Evolutionary conservation across 1,140 invertebrate species (phyloP), one percentile per base, ranked within the genome.

Genomic region (Drosophila orena): DNA sequence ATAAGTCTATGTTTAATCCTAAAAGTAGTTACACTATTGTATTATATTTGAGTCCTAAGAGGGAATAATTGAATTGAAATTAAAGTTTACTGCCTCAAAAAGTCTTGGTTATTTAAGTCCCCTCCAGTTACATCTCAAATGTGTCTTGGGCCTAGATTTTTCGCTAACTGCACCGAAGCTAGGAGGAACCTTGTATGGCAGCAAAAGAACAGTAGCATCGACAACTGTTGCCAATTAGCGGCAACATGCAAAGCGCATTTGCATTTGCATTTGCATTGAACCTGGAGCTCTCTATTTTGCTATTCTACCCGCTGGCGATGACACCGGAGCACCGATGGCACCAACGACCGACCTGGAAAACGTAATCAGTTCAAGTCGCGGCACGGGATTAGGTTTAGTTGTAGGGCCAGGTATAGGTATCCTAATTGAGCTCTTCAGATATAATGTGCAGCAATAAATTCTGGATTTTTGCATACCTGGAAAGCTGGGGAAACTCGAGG

Each of bases 211-310:
- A 74, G 74, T 79, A 20, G 43, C 61, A 88, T 84, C 83, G 85
- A 88, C 85, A 88, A 88, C 84, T 79, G 77, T 83, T 84, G 80
- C 84, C 84, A 89, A 89, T 89, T 89, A 89, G 84, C 84, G 83
- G 84, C 73, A 80, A 89, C 84, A 89, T 85, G 84, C 85, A 84
- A 89, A 89, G 77, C 80, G 73, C 85, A 89, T 89, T 89, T 80
- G 85, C 77, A 89, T 85, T 76, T 90, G 85, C 77, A 89, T 85
- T 72, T 80, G 85, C 77, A 89, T 85, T 76, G 74, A 69, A 43
- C 47, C 71, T 30, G 69, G 24, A 38, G 54, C 20, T 58, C 62
- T 66, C 64, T 20, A 2, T 49, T 47, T 22, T 43, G 38, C 52
- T 11, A 2, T 37, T 47, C 30, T 49, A 34, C 53, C 65, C 43